A percentile compares a stretch with the other conserved stretches of the same genome.
These are phyloP conservation scores for Gobionotothen gibberifrons DNA, from an alignment of 2,797 vertebrate genomes.

Conservation along the genomic window DNA sequence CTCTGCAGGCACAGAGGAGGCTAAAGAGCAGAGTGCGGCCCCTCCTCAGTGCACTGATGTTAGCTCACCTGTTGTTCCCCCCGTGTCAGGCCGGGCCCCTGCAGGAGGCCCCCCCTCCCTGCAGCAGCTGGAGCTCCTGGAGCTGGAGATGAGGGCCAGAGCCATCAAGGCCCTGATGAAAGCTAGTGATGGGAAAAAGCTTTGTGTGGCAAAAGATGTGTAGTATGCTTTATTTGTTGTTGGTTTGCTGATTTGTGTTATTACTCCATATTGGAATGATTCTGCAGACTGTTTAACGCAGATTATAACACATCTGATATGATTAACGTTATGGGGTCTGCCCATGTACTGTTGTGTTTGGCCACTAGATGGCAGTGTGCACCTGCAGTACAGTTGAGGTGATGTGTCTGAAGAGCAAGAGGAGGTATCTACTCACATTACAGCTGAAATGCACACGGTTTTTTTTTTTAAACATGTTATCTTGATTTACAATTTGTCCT, in stretches of 20 bases:
- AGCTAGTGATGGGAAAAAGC: slow-evolving; percentile 90
- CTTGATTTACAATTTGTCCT: slow-evolving; percentile 17
- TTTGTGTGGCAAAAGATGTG: slow-evolving; percentile 32
- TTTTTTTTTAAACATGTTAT: slow-evolving; percentile 15
- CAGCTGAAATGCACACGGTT: slow-evolving; percentile 18
- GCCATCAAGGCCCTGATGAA: slow-evolving; percentile 99
- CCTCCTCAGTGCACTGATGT: not conserved
- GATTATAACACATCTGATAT: slow-evolving; percentile 21
- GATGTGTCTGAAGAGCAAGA: not conserved
- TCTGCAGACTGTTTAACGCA: not conserved
- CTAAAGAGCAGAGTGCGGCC: slow-evolving; percentile 55
- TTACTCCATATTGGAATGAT: slow-evolving; percentile 60
- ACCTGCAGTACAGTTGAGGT: slow-evolving; percentile 3
- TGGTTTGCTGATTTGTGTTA: not conserved
- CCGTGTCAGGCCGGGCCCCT: slow-evolving; percentile 11
- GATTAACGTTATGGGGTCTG: not conserved
- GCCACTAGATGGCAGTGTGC: slow-evolving; percentile 75
- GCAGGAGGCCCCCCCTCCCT: slow-evolving; percentile 89
- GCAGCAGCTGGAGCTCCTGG: slow-evolving; percentile 95
- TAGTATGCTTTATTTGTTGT: slow-evolving; percentile 4
- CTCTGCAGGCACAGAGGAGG: slow-evolving; percentile 65
- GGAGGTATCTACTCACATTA: slow-evolving; percentile 36
- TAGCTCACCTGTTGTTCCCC: accelerated
- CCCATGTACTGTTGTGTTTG: not conserved
- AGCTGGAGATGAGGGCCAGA: slow-evolving; percentile 96